These are phyloP conservation scores for Rhinophrynus dorsalis DNA, from an alignment of 2,797 vertebrate species.

Conservation along the genomic window DNA sequence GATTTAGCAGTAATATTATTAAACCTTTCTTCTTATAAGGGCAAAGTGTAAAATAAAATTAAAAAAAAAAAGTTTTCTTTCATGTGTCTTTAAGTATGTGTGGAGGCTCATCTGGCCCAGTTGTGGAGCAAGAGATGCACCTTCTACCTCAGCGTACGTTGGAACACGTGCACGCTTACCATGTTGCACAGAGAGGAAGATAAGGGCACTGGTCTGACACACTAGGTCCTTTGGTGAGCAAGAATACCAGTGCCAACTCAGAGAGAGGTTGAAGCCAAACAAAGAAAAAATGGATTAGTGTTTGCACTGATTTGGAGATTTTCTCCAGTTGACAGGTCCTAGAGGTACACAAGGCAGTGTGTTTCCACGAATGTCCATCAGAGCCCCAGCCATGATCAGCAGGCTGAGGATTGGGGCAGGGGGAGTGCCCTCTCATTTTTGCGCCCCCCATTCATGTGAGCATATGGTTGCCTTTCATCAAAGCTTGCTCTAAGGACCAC, in stretches of 20 bases:
- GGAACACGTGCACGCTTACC: not conserved
- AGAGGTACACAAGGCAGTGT: conserved; percentile 79
- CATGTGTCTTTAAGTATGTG: conserved; percentile 18
- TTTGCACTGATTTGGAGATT: conserved; percentile 74
- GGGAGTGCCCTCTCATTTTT: conserved; percentile 92
- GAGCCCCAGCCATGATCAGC: conserved; percentile 76
- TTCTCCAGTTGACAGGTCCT: conserved; percentile 76
- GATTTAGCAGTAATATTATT: conserved; percentile 7
- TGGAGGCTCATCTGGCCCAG: not conserved
- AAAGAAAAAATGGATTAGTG: conserved; percentile 72
- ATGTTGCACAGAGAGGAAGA: conserved; percentile 11
- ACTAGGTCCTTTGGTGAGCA: conserved; percentile 19
- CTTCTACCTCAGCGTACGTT: not conserved
- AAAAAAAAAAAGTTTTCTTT: no score
- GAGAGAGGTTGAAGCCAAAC: conserved; percentile 36
- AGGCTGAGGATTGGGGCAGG: conserved; percentile 96
- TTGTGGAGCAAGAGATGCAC: not conserved
- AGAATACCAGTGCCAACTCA: conserved; percentile 23
- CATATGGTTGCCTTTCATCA: conserved; percentile 91
- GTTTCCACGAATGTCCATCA: conserved; percentile 38
- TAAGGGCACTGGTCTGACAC: conserved; percentile 35
- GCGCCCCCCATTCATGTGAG: conserved; percentile 96
- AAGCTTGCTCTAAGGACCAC: conserved; percentile 87
- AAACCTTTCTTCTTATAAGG: conserved; percentile 11
- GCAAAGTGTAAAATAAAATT: conserved; percentile 23